Percentiles rank a stretch among this genome's conserved stretches.
Evolutionary conservation across 2,888 invertebrate species (phyloP).

Genomic region (Agrilus mali): DNA sequence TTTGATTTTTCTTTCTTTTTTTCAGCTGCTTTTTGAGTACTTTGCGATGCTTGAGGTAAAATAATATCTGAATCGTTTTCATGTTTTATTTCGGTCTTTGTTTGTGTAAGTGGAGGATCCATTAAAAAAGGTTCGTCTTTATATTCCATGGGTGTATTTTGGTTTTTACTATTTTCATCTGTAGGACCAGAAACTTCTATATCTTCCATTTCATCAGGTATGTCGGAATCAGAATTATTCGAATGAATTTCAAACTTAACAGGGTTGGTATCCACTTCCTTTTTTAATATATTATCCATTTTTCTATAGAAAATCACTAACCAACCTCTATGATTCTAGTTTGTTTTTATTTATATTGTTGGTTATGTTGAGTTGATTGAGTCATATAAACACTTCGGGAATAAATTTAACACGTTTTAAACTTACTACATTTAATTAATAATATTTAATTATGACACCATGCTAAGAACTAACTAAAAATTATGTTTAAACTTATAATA

Average conservation of each 20-base stretch:
- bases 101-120: too few species aligned
- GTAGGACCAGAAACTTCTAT: constrained; percentile 21
- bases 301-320: background rate
- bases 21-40: constrained; percentile 27
- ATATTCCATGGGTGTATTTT: background rate
- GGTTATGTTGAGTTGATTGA: too few species aligned
- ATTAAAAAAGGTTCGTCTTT: background rate
- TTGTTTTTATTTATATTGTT: too few species aligned
- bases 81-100: too few species aligned
- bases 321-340: background rate
- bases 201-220: constrained; percentile 25
- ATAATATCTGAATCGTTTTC: constrained; percentile 21
- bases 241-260: constrained; percentile 25
- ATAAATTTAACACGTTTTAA: too few species aligned
- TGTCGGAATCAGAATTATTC: constrained; percentile 28
- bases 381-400: too few species aligned
- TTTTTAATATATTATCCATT: constrained; percentile 20
- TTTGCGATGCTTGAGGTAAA: constrained; percentile 26
- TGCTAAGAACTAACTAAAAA: too few species aligned
- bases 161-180: constrained; percentile 23
- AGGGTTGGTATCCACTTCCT: constrained; percentile 16
- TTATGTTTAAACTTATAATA: too few species aligned
- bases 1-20: constrained; percentile 62
- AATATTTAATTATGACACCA: too few species aligned
- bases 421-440: too few species aligned